Base-by-base conservation (phyloP, 1,140 invertebrate species). In the Anagrus nilaparvatae region DNA sequence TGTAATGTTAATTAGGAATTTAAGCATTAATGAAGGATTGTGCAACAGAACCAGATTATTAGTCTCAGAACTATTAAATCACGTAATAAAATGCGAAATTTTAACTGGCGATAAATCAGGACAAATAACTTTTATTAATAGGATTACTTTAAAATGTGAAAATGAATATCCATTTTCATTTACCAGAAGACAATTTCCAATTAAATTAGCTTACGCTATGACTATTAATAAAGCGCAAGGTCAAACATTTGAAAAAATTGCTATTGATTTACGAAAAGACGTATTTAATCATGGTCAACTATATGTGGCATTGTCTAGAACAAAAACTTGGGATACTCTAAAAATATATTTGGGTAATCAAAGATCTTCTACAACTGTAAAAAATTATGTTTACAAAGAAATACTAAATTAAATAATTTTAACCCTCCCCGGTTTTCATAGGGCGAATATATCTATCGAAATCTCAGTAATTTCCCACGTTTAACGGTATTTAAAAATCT, bases 221-320 rank as follows among this genome's bases (percentile, higher is more conserved):
- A 44, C 41, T 1, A 49, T 49, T 7, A 49, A 45, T 37, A 49
- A 49, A 27, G 36, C 34, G 5, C 34, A 46, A 30, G 44, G 44
- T 7, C 44, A 46, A 28, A 41, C 35, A 14, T 32, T 32, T 14
- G 12, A 10, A 20, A 37, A 32, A 19, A 19, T 24, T 39, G 30
- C 9, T 14, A 13, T 44, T 10, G 23, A 39, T 33, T 16, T 39
- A 2, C 14, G 17, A 33, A 32, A n/a, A n/a, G 21, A 30, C n/a
- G 33, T 25, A 12, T 44, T 35, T 36, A 35, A 24, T 21, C 41
- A 43, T 17, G 41, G 32, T 0, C 36, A 39, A 29, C 12, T 39
- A 16, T 39, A 39, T 39, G 36, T 39, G 5, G 36, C 35, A 37
- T 6, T 32, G 31, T 32, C 33, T 20, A 35, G 33, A 35, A 21